Evolutionary conservation across 1,140 invertebrate species (phyloP).

Genomic region (Wiebesia pumilae): DNA sequence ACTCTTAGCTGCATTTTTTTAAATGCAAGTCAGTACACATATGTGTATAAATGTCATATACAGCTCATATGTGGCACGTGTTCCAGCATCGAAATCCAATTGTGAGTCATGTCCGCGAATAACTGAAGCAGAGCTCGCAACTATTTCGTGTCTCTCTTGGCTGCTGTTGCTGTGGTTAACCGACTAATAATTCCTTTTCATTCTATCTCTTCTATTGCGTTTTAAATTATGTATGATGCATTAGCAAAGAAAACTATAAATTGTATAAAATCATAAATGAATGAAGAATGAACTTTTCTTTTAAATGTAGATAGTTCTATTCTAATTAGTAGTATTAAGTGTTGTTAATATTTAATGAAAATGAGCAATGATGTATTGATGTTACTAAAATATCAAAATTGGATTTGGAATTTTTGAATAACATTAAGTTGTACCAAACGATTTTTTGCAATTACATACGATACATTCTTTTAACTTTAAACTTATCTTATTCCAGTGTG

Average conservation of each 20-base stretch:
- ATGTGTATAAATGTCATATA: not conserved
- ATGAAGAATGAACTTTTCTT: not conserved
- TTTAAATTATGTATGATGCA: not conserved
- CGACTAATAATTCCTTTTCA: not conserved
- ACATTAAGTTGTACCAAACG: not conserved
- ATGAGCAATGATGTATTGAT: not conserved
- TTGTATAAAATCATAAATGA: not conserved
- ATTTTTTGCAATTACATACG: not conserved
- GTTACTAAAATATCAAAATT: not conserved
- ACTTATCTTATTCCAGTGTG: not conserved
- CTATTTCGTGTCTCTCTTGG: conserved; percentile 6
- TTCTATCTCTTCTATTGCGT: conserved; percentile 3
- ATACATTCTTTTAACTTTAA: not conserved
- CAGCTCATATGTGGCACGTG: conserved; percentile 16
- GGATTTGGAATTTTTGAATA: not conserved
- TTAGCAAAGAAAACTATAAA: not conserved
- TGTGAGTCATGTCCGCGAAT: conserved; percentile 57
- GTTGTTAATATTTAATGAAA: not conserved
- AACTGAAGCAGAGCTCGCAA: conserved; percentile 31
- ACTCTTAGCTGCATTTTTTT: not conserved
- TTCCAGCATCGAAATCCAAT: conserved; percentile 33
- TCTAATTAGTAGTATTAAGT: no score
- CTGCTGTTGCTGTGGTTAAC: not conserved
- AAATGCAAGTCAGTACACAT: not conserved
- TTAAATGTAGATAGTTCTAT: not conserved